Evolutionary conservation across 2,113 vertebrate genomes (phyloP).

Genomic region (Prunella fulvescens): DNA sequence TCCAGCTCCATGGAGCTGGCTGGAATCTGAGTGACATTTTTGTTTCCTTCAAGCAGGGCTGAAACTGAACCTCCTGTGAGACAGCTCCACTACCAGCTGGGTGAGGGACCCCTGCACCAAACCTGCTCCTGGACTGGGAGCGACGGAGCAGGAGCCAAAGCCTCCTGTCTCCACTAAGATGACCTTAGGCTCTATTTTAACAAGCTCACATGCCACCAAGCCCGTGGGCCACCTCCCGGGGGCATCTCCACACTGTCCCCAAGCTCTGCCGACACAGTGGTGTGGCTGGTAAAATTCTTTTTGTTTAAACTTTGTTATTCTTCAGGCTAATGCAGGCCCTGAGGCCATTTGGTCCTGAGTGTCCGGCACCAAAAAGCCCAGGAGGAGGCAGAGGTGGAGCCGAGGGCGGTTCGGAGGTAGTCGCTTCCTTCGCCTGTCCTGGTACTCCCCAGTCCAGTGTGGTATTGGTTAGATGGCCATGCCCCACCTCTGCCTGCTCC

Average conservation of each 20-base stretch:
- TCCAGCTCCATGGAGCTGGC: background rate
- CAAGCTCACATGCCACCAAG: rapidly evolving
- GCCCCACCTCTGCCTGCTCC: background rate
- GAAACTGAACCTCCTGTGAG: background rate
- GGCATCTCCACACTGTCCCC: background rate
- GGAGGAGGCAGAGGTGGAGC: conserved; percentile 29
- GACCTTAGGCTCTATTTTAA: background rate
- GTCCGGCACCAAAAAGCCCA: background rate
- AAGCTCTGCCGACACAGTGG: conserved; percentile 17
- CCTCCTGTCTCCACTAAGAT: background rate
- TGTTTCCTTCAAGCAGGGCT: background rate
- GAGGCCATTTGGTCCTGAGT: conserved; percentile 35
- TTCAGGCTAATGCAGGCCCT: conserved; percentile 11
- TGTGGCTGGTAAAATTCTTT: background rate
- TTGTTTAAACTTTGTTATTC: background rate
- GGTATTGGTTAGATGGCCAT: background rate
- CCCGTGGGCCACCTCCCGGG: background rate
- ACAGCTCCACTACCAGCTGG: background rate
- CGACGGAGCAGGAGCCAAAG: background rate
- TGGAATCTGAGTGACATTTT: background rate
- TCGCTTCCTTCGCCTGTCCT: background rate
- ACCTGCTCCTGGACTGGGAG: background rate
- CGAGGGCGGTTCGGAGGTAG: background rate
- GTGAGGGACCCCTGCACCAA: background rate
- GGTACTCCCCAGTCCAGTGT: background rate